phyloP scores from a whole-genome alignment of 2,113 vertebrate genomes.

The Laterallus jamaicensis region DNA sequence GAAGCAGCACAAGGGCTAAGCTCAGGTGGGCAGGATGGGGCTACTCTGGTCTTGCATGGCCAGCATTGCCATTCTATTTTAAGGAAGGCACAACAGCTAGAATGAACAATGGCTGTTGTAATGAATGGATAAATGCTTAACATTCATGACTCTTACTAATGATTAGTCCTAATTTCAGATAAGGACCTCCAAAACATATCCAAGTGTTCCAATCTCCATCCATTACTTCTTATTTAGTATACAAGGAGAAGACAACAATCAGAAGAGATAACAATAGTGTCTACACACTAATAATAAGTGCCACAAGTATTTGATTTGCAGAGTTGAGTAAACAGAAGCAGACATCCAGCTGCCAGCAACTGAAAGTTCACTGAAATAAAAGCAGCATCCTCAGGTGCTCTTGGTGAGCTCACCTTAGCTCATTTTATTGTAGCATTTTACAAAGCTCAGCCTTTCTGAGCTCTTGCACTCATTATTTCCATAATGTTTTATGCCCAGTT shows the following conservation, averaged over 20 bases:
- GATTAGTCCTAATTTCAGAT: not conserved
- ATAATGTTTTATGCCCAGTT: not conserved
- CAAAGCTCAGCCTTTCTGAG: constrained; percentile 48
- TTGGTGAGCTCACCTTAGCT: not conserved
- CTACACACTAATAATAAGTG: not conserved
- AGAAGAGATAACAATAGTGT: not conserved
- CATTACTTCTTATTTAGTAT: not conserved
- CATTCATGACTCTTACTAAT: not conserved
- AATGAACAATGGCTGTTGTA: not conserved
- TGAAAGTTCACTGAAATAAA: not conserved
- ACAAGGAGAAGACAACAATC: not conserved
- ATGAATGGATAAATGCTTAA: not conserved
- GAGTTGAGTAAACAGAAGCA: not conserved
- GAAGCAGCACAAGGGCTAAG: not conserved
- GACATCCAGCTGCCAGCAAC: not conserved
- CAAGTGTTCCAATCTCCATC: not conserved
- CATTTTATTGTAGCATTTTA: not conserved
- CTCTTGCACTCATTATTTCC: constrained; percentile 26
- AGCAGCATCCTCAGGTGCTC: not conserved
- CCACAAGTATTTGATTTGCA: not conserved
- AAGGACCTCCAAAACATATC: not conserved
- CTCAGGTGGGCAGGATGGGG: not conserved
- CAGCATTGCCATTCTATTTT: not conserved
- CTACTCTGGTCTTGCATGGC: not conserved
- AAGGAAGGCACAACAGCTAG: not conserved